A percentile compares a stretch with the other conserved stretches of the same genome.
These are phyloP conservation scores for Scaptomyza flava DNA, from an alignment of 2,888 invertebrate species.

Conservation along the genomic window DNA sequence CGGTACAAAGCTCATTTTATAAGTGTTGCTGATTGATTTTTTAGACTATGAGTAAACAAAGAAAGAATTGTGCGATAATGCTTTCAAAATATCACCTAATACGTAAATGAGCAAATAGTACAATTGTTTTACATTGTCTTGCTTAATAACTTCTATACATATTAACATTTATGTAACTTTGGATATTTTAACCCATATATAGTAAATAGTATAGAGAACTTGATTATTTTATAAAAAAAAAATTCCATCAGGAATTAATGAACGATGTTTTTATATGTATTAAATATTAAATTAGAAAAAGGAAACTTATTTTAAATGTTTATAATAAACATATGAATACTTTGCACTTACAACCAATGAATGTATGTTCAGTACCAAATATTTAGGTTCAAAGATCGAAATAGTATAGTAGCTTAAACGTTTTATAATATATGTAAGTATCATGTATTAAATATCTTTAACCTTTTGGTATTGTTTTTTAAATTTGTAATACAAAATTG, in stretches of 20 bases:
- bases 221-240: slow-evolving; percentile 18
- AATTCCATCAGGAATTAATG: slow-evolving; percentile 34
- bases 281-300: background rate
- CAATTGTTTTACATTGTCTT: slow-evolving; percentile 4
- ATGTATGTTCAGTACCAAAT: background rate
- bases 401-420: background rate
- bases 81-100: slow-evolving; percentile 3
- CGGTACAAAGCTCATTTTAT: slow-evolving; percentile 50
- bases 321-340: background rate
- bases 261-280: background rate
- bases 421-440: background rate
- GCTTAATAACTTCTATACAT: background rate
- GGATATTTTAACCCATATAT: background rate
- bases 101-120: background rate
- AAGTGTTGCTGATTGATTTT: slow-evolving; percentile 17
- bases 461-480: background rate
- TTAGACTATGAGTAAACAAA: slow-evolving; percentile 17
- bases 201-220: slow-evolving; percentile 5
- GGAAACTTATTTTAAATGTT: background rate
- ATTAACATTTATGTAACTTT: background rate
- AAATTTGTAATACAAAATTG: background rate
- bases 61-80: slow-evolving; percentile 30
- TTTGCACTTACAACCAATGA: background rate
- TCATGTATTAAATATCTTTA: background rate
- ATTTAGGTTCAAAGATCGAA: background rate